Percentiles rank a stretch among this genome's conserved stretches.
Conservation (phyloP, 2,888 invertebrate species). For the Erannis defoliaria region DNA sequence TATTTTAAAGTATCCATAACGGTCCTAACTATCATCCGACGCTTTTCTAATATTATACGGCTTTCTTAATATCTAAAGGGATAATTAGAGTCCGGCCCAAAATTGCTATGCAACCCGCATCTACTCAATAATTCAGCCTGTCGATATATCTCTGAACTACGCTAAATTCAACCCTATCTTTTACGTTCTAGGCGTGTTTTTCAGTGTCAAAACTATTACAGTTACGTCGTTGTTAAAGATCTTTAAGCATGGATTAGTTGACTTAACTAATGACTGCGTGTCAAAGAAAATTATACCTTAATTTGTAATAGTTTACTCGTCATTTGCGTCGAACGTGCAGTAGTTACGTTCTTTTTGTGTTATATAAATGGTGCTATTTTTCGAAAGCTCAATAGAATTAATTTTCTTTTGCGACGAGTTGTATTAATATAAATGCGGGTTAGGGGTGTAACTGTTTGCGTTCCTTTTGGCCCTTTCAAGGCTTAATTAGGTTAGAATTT, state of each 20-base stretch:
- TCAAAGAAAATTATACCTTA: conserved; percentile 45
- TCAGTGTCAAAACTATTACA: neutral
- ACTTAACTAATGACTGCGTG: conserved; percentile 43
- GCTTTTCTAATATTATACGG: conserved; percentile 38
- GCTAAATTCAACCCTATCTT: conserved; percentile 26
- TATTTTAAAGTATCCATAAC: conserved; percentile 25
- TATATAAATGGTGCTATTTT: conserved; percentile 25
- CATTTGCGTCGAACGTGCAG: conserved; percentile 20
- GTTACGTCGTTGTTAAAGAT: conserved; percentile 12
- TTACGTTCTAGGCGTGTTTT: neutral
- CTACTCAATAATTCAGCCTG: conserved; percentile 34
- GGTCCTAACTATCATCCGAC: conserved; percentile 19
- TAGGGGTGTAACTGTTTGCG: conserved; percentile 30
- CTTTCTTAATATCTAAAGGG: conserved; percentile 45
- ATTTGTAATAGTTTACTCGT: conserved; percentile 22
- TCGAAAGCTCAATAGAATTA: conserved; percentile 41
- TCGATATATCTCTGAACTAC: conserved; percentile 28
- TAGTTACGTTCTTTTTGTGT: conserved; percentile 29
- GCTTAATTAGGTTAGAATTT: conserved; percentile 34
- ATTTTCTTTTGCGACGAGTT: conserved; percentile 46
- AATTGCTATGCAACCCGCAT: conserved; percentile 51
- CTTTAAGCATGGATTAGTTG: conserved; percentile 26
- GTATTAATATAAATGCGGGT: conserved; percentile 43
- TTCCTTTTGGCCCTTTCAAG: conserved; percentile 26
- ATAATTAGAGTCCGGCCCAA: conserved; percentile 48